phyloP scores from a whole-genome alignment of 1,140 invertebrate genomes.

The Macrocentrus cingulum region DNA sequence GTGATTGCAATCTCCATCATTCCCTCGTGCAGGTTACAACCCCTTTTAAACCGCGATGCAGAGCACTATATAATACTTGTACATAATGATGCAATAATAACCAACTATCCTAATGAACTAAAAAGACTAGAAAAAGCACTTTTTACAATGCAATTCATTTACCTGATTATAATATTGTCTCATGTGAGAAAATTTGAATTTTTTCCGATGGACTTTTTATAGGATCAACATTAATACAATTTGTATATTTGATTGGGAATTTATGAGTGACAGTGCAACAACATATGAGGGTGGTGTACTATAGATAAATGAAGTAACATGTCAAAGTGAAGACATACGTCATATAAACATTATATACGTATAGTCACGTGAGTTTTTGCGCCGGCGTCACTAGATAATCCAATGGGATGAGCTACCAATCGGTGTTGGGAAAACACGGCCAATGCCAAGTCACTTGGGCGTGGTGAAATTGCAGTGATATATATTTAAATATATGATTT shows the following conservation, averaged over 20 bases:
- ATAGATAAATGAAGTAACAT: too few species aligned
- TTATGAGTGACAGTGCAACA: neutral
- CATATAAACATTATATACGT: neutral
- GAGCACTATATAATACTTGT: too few species aligned
- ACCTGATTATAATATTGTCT: too few species aligned
- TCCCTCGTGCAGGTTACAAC: neutral
- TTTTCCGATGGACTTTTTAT: too few species aligned
- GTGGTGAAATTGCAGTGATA: slow-evolving; percentile 34
- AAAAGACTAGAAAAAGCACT: too few species aligned
- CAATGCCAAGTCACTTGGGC: slow-evolving; percentile 43
- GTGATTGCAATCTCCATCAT: slow-evolving; percentile 45
- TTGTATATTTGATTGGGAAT: neutral
- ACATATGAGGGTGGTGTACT: neutral
- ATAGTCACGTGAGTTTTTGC: slow-evolving; percentile 28
- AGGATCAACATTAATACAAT: too few species aligned
- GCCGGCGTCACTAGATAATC: slow-evolving; percentile 55
- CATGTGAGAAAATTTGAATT: too few species aligned
- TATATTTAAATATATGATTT: neutral
- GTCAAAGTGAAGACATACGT: neutral
- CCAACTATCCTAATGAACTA: too few species aligned
- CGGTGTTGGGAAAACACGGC: slow-evolving; percentile 41
- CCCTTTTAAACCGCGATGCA: too few species aligned
- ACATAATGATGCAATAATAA: neutral
- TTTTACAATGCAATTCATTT: too few species aligned
- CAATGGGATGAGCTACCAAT: slow-evolving; percentile 58